Percentiles rank a stretch among this genome's conserved stretches.
Conservation (phyloP, 2,113 vertebrate genomes). For the Merops nubicus region DNA sequence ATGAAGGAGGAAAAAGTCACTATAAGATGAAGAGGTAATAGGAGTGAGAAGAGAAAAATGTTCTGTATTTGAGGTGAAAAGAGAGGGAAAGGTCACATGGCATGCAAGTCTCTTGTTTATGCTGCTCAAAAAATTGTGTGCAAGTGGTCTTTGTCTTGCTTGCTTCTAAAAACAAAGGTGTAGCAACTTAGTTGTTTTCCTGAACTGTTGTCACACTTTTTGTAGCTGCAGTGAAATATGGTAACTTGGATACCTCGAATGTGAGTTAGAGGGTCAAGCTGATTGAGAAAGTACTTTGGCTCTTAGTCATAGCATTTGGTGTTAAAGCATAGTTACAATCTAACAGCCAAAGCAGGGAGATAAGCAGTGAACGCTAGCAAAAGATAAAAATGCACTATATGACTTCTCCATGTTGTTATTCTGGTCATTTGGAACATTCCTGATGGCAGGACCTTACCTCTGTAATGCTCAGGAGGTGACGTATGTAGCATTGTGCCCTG, state of each 20-base stretch:
- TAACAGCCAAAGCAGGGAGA: neutral
- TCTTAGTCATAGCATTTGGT: neutral
- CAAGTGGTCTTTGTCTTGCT: neutral
- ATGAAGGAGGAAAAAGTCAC: neutral
- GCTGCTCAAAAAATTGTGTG: neutral
- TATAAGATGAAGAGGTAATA: neutral
- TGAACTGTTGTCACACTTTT: neutral
- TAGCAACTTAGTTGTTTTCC: neutral
- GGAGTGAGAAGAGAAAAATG: neutral
- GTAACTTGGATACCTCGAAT: neutral
- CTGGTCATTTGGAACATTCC: neutral
- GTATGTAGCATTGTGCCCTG: rapidly evolving
- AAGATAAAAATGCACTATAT: neutral
- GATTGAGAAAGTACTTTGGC: neutral
- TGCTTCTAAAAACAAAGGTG: neutral
- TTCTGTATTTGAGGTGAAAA: neutral
- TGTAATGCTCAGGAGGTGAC: neutral
- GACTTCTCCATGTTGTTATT: neutral
- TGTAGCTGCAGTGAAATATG: neutral
- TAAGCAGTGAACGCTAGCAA: neutral
- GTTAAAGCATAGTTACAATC: neutral
- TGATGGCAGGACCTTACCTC: neutral
- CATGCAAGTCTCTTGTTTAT: neutral
- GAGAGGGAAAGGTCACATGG: neutral
- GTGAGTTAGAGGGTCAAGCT: neutral